These are phyloP conservation scores for Melanogrammus aeglefinus DNA, from an alignment of 2,797 vertebrate species.

Conservation along the genomic window DNA sequence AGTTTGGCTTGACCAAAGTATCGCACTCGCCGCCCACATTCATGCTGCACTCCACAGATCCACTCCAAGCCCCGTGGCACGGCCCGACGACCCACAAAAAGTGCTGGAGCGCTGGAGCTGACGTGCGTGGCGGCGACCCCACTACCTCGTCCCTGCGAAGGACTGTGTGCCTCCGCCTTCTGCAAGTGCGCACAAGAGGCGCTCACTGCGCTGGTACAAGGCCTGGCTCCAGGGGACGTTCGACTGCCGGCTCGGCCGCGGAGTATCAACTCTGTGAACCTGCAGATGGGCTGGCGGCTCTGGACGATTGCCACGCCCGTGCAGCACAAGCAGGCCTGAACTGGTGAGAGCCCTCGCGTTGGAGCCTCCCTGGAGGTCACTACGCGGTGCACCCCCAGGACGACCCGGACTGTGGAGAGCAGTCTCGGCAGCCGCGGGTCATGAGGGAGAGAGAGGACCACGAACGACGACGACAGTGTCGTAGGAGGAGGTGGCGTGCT, in stretches of 20 bases:
- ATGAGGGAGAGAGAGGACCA: constrained; percentile 49
- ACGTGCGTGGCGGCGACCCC: constrained; percentile 77
- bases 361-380: constrained; percentile 77
- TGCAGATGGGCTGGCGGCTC: constrained; percentile 86
- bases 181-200: constrained; percentile 76
- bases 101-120: constrained; percentile 84
- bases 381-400: constrained; percentile 82
- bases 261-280: constrained; percentile 78
- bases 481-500: constrained; percentile 82
- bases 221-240: constrained; percentile 89
- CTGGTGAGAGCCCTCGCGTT: constrained; percentile 81
- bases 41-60: constrained; percentile 77
- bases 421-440: constrained; percentile 67
- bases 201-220: constrained; percentile 75
- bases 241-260: constrained; percentile 86
- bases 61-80: constrained; percentile 62
- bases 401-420: constrained; percentile 86
- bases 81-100: constrained; percentile 63
- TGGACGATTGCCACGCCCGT: constrained; percentile 79
- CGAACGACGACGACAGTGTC: constrained; percentile 65
- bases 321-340: constrained; percentile 66
- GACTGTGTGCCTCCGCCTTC: constrained; percentile 86
- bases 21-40: background rate
- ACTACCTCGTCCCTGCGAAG: constrained; percentile 72
- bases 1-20: background rate